phyloP scores from a whole-genome alignment of 2,113 vertebrate genomes.

The Lepisosteus osseus region DNA sequence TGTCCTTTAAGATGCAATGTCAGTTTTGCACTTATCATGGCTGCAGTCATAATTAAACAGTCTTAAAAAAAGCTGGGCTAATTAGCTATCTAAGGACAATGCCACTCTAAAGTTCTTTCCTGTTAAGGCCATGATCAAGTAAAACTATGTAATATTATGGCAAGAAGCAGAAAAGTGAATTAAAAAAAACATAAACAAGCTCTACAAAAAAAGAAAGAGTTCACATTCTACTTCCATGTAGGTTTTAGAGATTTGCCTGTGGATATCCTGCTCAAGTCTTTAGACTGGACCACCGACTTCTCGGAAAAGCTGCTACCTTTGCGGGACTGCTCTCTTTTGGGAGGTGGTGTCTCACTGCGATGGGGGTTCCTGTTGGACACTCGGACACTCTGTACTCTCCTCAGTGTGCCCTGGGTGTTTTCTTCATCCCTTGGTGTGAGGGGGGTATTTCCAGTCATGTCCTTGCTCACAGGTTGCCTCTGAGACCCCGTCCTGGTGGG shows the following conservation, averaged over 20 bases:
- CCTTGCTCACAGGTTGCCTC: slow-evolving; percentile 56
- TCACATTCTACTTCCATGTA: slow-evolving; percentile 67
- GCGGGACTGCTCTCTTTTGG: slow-evolving; percentile 35
- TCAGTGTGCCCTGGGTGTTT: slow-evolving; percentile 50
- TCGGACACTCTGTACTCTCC: slow-evolving; percentile 74
- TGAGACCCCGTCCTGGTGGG: slow-evolving; percentile 65
- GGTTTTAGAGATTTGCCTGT: slow-evolving; percentile 70
- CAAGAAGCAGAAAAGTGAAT: slow-evolving; percentile 1
- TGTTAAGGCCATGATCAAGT: slow-evolving; percentile 20
- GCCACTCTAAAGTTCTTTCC: not conserved
- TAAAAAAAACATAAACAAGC: slow-evolving; percentile 4
- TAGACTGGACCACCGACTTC: slow-evolving; percentile 61
- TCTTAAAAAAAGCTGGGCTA: too few relatives aligned
- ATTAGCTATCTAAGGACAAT: slow-evolving; percentile 33
- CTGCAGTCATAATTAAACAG: too few relatives aligned
- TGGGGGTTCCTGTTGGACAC: slow-evolving; percentile 53
- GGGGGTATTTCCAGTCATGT: slow-evolving; percentile 47
- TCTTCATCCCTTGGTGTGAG: slow-evolving; percentile 55
- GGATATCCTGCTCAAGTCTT: slow-evolving; percentile 51
- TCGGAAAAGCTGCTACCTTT: slow-evolving; percentile 68
- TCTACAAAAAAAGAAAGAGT: slow-evolving; percentile 10
- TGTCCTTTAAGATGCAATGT: too few relatives aligned
- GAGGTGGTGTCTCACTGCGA: slow-evolving; percentile 48
- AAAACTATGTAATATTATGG: slow-evolving; percentile 14
- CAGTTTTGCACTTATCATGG: too few relatives aligned